Conservation (phyloP, 2,113 vertebrate species). For the Crotalus viridis region DNA sequence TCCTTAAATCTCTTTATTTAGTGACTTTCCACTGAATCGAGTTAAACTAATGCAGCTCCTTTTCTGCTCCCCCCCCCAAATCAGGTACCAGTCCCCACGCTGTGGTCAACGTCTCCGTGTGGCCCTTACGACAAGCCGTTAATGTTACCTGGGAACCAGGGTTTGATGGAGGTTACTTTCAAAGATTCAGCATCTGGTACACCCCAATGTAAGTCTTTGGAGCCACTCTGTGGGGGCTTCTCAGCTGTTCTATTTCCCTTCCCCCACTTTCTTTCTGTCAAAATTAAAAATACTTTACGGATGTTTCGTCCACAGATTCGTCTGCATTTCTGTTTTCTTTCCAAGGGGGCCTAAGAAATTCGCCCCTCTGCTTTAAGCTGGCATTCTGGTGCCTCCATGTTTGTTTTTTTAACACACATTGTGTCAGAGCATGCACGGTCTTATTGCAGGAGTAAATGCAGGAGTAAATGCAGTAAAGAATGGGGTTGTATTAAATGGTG, state of each 20-base stretch:
- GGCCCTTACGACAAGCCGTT: slow-evolving; percentile 76
- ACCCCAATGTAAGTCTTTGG: slow-evolving; percentile 71
- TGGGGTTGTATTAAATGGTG: no score
- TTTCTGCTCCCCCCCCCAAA: neutral
- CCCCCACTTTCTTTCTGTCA: neutral
- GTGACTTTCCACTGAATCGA: neutral
- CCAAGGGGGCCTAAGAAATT: neutral
- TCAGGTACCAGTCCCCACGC: slow-evolving; percentile 92
- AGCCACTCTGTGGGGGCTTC: fast-evolving
- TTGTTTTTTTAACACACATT: neutral
- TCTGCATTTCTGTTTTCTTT: neutral
- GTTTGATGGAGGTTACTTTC: slow-evolving; percentile 92
- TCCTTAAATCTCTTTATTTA: no score
- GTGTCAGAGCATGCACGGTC: no score
- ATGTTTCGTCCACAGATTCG: neutral
- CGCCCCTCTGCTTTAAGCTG: neutral
- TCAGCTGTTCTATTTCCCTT: neutral
- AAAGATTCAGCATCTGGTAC: slow-evolving; percentile 94
- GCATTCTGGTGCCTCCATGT: neutral
- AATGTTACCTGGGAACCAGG: slow-evolving; percentile 92
- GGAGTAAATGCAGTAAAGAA: no score
- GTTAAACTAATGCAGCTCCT: neutral
- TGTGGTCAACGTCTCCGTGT: slow-evolving; percentile 78
- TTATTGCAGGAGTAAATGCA: no score
- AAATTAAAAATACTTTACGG: neutral